phyloP scores from a whole-genome alignment of 2,888 invertebrate species.

The Eubasilissa splendida region DNA sequence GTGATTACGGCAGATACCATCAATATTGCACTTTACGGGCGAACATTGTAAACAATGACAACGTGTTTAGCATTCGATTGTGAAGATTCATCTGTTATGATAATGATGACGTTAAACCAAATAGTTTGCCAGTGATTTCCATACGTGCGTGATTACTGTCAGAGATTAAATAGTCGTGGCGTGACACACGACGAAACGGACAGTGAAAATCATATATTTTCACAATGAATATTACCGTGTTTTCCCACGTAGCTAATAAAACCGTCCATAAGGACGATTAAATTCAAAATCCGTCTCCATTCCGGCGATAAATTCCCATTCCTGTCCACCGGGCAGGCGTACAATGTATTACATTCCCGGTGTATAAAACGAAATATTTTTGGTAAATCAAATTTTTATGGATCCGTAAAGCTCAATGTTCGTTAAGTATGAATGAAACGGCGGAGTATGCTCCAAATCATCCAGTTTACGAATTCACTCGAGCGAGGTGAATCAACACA shows the following conservation, averaged over 20 bases:
- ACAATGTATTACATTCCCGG: not conserved
- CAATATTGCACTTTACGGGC: too few relatives aligned
- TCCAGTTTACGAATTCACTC: too few relatives aligned
- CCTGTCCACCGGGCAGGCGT: not conserved
- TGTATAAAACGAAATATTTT: not conserved
- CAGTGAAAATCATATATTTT: not conserved
- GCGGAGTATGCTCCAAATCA: too few relatives aligned
- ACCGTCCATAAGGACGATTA: not conserved
- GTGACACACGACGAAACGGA: not conserved
- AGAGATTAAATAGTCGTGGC: too few relatives aligned
- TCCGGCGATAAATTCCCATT: not conserved
- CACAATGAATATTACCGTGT: not conserved
- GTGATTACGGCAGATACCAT: too few relatives aligned
- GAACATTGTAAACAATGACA: not conserved
- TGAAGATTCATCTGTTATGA: not conserved
- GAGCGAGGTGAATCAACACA: too few relatives aligned
- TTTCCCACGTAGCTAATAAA: constrained; percentile 1
- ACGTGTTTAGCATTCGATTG: not conserved
- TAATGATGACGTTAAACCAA: constrained; percentile 3
- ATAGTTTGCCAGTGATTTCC: not conserved
- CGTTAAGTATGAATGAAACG: not conserved
- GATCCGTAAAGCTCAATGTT: not conserved
- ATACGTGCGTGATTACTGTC: not conserved
- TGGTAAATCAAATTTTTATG: not conserved
- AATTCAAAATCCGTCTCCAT: too few relatives aligned